Conservation (phyloP, 1,140 invertebrate species). For the Lepidurus apus region DNA sequence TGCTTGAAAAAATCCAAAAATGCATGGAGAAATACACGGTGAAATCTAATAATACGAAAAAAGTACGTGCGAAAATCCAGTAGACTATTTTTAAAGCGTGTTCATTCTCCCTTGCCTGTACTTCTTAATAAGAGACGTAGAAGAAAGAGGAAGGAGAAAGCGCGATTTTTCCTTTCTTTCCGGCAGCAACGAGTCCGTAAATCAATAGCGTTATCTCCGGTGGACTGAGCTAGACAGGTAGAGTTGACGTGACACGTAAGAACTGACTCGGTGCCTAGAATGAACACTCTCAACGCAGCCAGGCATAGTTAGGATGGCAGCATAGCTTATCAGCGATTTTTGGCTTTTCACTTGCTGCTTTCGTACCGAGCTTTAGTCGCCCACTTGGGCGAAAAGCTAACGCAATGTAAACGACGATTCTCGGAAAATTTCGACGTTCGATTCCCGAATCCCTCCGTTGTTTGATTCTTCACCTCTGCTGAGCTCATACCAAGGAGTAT, state of each 20-base stretch:
- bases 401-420: background rate
- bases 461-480: background rate
- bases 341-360: background rate
- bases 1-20: background rate
- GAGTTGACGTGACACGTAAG: conserved; percentile 8
- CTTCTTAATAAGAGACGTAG: background rate
- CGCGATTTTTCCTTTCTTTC: background rate
- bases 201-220: conserved; percentile 18
- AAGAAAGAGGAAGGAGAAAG: background rate
- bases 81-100: background rate
- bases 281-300: background rate
- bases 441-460: background rate
- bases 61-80: background rate
- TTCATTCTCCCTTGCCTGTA: background rate
- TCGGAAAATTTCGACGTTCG: background rate
- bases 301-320: background rate
- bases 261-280: background rate
- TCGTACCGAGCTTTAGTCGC: background rate
- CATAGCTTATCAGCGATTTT: background rate
- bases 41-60: background rate
- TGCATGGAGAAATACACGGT: background rate
- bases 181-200: background rate
- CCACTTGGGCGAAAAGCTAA: background rate
- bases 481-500: background rate
- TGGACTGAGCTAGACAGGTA: conserved; percentile 9